Conservation (phyloP, 2,888 invertebrate genomes). For the Mythimna ferrago region DNA sequence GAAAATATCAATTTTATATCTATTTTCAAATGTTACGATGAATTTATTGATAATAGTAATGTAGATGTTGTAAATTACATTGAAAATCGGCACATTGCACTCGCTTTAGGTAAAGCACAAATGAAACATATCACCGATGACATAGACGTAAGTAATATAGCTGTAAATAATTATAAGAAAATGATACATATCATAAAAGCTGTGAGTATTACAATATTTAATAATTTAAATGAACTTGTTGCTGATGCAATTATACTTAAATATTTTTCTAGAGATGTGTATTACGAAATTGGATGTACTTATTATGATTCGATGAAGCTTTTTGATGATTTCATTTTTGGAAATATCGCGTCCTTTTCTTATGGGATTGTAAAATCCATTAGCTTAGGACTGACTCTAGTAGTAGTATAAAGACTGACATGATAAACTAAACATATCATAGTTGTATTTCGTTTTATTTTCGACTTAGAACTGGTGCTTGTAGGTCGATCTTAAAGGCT, state of each 20-base stretch:
- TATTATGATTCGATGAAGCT: slow-evolving; percentile 84
- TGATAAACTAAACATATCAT: slow-evolving; percentile 89
- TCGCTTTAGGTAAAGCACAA: slow-evolving; percentile 87
- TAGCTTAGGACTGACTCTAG: slow-evolving; percentile 90
- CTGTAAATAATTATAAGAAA: slow-evolving; percentile 84
- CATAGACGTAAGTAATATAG: slow-evolving; percentile 80
- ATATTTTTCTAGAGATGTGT: slow-evolving; percentile 91
- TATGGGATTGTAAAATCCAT: slow-evolving; percentile 89
- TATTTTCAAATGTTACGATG: slow-evolving; percentile 85
- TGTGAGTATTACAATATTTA: slow-evolving; percentile 90
- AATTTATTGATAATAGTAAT: slow-evolving; percentile 80
- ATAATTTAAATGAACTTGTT: slow-evolving; percentile 88
- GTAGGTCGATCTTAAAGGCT: slow-evolving; percentile 90
- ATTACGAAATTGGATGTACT: slow-evolving; percentile 87
- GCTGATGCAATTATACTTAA: slow-evolving; percentile 88
- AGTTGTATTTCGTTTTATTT: slow-evolving; percentile 88
- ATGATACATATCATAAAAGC: slow-evolving; percentile 89
- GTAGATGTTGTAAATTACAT: slow-evolving; percentile 81
- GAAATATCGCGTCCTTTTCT: slow-evolving; percentile 90
- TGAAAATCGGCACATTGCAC: slow-evolving; percentile 82
- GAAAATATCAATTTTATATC: slow-evolving; percentile 79
- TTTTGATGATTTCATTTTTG: slow-evolving; percentile 86
- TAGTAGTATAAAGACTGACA: slow-evolving; percentile 90
- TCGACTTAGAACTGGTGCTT: slow-evolving; percentile 91
- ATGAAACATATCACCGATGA: slow-evolving; percentile 77